Evolutionary conservation across 2,797 vertebrate genomes (phyloP).

Genomic region (Poeciliopsis gracilis): DNA sequence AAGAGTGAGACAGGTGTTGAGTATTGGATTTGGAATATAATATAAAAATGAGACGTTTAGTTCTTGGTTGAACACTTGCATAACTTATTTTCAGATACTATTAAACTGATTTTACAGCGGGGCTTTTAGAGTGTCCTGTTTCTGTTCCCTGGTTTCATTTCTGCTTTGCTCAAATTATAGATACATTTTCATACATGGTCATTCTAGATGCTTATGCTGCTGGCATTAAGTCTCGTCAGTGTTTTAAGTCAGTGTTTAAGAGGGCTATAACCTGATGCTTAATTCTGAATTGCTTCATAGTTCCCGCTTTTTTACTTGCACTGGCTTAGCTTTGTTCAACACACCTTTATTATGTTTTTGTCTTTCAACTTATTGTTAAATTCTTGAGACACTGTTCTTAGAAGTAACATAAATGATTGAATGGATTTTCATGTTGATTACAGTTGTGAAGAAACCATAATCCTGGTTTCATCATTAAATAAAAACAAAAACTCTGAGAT

Average conservation of each 20-base stretch:
- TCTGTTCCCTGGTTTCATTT: not conserved
- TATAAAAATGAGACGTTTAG: not conserved
- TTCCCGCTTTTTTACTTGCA: not conserved
- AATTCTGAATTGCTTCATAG: not conserved
- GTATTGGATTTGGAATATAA: not conserved
- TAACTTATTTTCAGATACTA: constrained; percentile 6
- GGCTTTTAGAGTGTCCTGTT: not conserved
- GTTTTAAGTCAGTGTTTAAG: not conserved
- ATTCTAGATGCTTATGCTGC: not conserved
- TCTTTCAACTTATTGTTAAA: not conserved
- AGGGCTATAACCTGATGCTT: not conserved
- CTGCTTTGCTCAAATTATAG: not conserved
- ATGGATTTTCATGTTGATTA: not conserved
- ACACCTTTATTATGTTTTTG: not conserved
- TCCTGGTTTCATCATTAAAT: not conserved
- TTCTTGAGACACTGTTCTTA: not conserved
- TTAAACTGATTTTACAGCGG: constrained; percentile 24
- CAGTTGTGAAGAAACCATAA: not conserved
- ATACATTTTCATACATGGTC: not conserved
- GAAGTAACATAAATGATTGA: not conserved
- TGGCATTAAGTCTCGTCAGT: not conserved
- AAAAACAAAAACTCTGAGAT: not conserved
- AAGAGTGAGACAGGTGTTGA: constrained; percentile 9
- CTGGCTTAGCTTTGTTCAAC: not conserved
- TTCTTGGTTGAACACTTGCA: not conserved